Percentiles rank a stretch among this genome's conserved stretches.
phyloP scores from a whole-genome alignment of 1,140 invertebrate genomes.

The Heliconius hermathena region DNA sequence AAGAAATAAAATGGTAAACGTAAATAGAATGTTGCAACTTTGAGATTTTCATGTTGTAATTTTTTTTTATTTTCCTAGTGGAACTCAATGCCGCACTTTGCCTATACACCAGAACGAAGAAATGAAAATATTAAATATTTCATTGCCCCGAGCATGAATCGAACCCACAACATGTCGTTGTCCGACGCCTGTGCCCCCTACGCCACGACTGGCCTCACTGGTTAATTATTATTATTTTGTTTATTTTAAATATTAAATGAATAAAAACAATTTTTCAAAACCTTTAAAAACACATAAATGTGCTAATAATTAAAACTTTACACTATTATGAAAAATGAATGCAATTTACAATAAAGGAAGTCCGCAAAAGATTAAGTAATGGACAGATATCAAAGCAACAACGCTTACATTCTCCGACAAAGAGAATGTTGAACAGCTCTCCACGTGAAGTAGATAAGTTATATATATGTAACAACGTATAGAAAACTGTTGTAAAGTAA shows the following conservation, averaged over 20 bases:
- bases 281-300: neutral
- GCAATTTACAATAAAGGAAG: conserved; percentile 22
- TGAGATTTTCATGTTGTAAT: neutral
- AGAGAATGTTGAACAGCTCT: conserved; percentile 12
- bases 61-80: too few species aligned
- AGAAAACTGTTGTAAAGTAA: neutral
- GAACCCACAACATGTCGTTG: too few species aligned
- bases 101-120: too few species aligned
- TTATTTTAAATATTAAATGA: too few species aligned
- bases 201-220: too few species aligned
- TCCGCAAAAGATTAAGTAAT: conserved; percentile 29
- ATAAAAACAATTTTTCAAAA: too few species aligned
- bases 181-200: too few species aligned
- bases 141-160: too few species aligned
- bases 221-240: too few species aligned
- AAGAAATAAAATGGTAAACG: neutral
- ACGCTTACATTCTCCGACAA: conserved; percentile 20
- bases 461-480: conserved; percentile 1
- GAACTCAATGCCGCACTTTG: too few species aligned
- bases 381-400: conserved; percentile 19
- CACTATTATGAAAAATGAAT: conserved; percentile 6
- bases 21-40: neutral
- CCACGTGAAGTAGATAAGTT: neutral
- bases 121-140: too few species aligned
- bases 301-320: neutral